phyloP scores from a whole-genome alignment of 2,888 invertebrate genomes.

The Perizoma affinitatum region DNA sequence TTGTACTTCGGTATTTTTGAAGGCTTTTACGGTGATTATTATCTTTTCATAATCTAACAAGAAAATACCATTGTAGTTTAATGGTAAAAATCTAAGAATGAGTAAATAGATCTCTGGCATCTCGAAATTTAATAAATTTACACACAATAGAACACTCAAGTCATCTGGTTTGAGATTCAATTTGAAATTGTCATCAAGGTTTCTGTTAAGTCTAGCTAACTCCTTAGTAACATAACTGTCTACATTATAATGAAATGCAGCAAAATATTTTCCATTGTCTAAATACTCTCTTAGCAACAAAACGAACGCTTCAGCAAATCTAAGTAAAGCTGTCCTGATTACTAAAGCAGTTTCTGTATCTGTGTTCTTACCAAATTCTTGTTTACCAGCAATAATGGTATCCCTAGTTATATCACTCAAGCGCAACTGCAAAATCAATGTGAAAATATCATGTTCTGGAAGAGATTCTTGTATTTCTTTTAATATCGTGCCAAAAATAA shows the following conservation, averaged over 20 bases:
- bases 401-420: constrained; percentile 19
- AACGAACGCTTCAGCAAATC: constrained; percentile 19
- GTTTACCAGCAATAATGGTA: constrained; percentile 10
- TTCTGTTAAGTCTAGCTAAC: constrained; percentile 2
- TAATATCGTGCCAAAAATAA: constrained; percentile 18
- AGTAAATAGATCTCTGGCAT: constrained; percentile 22
- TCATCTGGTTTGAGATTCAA: neutral
- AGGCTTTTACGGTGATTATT: constrained; percentile 16
- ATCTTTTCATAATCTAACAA: constrained; percentile 14
- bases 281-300: constrained; percentile 20
- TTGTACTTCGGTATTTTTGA: constrained; percentile 23
- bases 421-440: constrained; percentile 15
- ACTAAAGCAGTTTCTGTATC: neutral
- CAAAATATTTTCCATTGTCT: constrained; percentile 17
- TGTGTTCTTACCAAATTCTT: neutral
- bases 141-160: constrained; percentile 7
- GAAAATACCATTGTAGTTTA: constrained; percentile 10
- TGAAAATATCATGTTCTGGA: constrained; percentile 25
- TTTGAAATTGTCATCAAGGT: neutral
- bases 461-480: constrained; percentile 18
- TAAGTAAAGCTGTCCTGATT: constrained; percentile 5
- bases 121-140: constrained; percentile 16
- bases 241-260: constrained; percentile 19
- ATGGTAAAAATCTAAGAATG: constrained; percentile 23
- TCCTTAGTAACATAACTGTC: neutral